Percentiles rank a stretch among this genome's conserved stretches.
Conservation (phyloP, 2,797 vertebrate species). For the Neosilurus mollespiculum region DNA sequence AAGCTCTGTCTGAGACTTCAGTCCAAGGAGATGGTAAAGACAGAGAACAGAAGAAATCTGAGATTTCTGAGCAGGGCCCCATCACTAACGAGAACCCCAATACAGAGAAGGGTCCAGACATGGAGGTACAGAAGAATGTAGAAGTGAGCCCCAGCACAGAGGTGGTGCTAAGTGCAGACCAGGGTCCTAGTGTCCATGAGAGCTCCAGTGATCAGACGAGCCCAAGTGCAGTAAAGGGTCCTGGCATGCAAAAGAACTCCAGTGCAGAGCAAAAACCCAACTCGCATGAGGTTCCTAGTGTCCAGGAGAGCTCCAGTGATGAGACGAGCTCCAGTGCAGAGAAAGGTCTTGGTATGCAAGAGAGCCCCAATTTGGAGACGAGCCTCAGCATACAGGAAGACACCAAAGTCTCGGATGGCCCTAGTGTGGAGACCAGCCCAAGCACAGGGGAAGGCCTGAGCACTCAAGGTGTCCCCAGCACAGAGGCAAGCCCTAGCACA, state of each 20-base stretch:
- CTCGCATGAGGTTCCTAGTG: conserved; percentile 34
- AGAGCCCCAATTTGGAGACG: not conserved
- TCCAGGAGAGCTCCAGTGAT: conserved; percentile 34
- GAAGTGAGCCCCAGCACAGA: conserved; percentile 20
- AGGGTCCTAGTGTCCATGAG: not conserved
- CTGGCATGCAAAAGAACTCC: conserved; percentile 32
- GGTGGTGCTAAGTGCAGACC: not conserved
- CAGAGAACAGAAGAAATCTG: not conserved
- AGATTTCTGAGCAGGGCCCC: not conserved
- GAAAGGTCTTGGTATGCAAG: conserved; percentile 14
- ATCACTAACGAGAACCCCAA: too few relatives aligned
- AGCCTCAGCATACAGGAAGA: not conserved
- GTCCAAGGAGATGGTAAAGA: not conserved
- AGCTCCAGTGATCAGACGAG: conserved; percentile 9
- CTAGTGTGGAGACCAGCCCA: not conserved
- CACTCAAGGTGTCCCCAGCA: conserved; percentile 4
- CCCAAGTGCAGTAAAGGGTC: not conserved
- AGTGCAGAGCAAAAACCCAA: conserved; percentile 12
- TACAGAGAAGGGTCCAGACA: not conserved
- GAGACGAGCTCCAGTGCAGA: conserved; percentile 32
- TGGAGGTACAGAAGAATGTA: not conserved
- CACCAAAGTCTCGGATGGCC: not conserved
- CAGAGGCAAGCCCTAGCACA: conserved; percentile 29
- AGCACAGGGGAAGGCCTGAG: not conserved
- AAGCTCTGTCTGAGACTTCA: conserved; percentile 10